A percentile compares a stretch with the other conserved stretches of the same genome.
These are phyloP conservation scores for Plagodis dolabraria DNA, from an alignment of 2,888 invertebrate genomes.

Conservation along the genomic window DNA sequence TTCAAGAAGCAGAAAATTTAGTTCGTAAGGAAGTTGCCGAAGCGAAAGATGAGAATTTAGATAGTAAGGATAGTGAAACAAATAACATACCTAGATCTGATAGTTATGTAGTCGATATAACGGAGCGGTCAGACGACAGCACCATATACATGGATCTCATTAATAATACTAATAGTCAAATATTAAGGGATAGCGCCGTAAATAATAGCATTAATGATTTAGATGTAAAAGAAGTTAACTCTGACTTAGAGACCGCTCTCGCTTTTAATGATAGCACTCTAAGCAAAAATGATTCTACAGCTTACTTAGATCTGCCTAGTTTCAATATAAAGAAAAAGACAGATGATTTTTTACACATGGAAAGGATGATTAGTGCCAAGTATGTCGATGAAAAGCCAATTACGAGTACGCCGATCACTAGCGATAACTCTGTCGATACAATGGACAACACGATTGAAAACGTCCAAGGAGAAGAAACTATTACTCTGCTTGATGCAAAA, in stretches of 20 bases:
- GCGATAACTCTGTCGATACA: conserved; percentile 52
- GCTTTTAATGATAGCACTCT: conserved; percentile 43
- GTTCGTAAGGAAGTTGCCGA: conserved; percentile 35
- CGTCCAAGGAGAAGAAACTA: conserved; percentile 43
- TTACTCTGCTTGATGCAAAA: conserved; percentile 53
- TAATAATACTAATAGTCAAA: conserved; percentile 59
- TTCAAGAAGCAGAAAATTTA: conserved; percentile 34
- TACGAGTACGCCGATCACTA: conserved; percentile 71
- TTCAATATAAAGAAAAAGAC: conserved; percentile 55
- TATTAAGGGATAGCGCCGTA: conserved; percentile 48
- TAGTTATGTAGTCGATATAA: conserved; percentile 35
- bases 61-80: conserved; percentile 35
- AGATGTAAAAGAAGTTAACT: conserved; percentile 24
- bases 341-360: conserved; percentile 63
- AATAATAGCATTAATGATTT: conserved; percentile 35
- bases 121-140: conserved; percentile 50
- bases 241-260: conserved; percentile 35
- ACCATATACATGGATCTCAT: conserved; percentile 74
- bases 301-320: conserved; percentile 75
- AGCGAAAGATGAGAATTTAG: conserved; percentile 32
- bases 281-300: conserved; percentile 67
- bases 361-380: conserved; percentile 55
- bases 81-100: conserved; percentile 47
- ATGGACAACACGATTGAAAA: conserved; percentile 54
- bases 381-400: conserved; percentile 45